Evolutionary conservation across 2,888 invertebrate species (phyloP).

Genomic region (Drosophila prolongata): DNA sequence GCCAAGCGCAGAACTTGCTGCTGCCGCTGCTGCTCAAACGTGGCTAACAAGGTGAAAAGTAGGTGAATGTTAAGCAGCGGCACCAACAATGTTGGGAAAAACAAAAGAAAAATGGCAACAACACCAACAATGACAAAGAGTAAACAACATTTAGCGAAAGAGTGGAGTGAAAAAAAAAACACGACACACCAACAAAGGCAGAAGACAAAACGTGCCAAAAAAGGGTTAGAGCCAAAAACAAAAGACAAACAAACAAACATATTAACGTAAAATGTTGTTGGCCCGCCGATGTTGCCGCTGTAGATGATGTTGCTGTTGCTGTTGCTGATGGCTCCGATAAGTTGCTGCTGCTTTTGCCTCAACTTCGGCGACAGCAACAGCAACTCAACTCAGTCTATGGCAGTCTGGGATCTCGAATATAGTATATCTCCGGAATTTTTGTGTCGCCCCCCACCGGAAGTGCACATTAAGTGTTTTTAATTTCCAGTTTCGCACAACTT

Average conservation of each 20-base stretch:
- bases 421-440: constrained; percentile 14
- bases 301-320: constrained; percentile 37
- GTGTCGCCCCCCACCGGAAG: constrained; percentile 62
- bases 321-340: constrained; percentile 61
- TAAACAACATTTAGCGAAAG: constrained; percentile 78
- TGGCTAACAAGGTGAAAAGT: constrained; percentile 41
- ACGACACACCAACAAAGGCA: constrained; percentile 18
- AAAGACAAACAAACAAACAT: constrained; percentile 72
- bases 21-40: constrained; percentile 43
- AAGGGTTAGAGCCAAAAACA: constrained; percentile 65
- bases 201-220: constrained; percentile 61
- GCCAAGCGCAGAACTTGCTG: constrained; percentile 63
- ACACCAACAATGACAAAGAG: constrained; percentile 69
- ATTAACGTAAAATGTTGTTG: constrained; percentile 65
- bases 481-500: constrained; percentile 68
- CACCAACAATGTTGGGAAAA: constrained; percentile 52
- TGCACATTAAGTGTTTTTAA: constrained; percentile 72
- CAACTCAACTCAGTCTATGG: background rate
- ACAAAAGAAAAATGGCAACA: constrained; percentile 69
- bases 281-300: constrained; percentile 20
- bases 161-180: constrained; percentile 34
- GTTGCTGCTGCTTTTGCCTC: constrained; percentile 22
- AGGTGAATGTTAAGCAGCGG: constrained; percentile 39
- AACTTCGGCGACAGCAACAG: background rate
- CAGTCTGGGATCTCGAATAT: constrained; percentile 15